These are phyloP conservation scores for Piliocolobus tephrosceles DNA, from an alignment of 2,113 vertebrate genomes.

Conservation along the genomic window DNA sequence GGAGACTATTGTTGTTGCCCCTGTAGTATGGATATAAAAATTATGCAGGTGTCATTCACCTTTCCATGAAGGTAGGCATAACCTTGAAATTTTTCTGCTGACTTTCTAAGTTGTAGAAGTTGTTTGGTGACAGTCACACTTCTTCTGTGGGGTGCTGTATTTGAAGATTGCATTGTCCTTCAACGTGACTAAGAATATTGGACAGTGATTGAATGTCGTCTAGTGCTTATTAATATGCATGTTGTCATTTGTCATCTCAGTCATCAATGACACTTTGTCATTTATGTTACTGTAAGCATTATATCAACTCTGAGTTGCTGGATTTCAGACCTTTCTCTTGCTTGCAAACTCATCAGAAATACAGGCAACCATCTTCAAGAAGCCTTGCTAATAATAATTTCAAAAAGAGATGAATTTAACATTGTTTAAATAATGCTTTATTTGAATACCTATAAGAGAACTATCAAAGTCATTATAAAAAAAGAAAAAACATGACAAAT, in stretches of 20 bases:
- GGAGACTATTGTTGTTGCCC: not conserved
- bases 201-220: constrained; percentile 81
- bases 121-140: constrained; percentile 66
- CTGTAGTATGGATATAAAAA: constrained; percentile 31
- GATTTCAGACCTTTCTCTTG: constrained; percentile 53
- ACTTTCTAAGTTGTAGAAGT: constrained; percentile 42
- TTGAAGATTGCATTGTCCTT: constrained; percentile 76
- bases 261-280: constrained; percentile 81
- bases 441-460: not conserved
- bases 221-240: constrained; percentile 79
- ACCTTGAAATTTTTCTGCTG: constrained; percentile 67
- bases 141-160: constrained; percentile 42
- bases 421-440: not conserved
- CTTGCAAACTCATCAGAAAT: constrained; percentile 53
- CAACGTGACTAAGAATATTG: constrained; percentile 69
- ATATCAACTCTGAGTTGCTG: constrained; percentile 49
- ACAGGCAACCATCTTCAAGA: not conserved
- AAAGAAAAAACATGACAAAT: not conserved
- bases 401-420: not conserved
- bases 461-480: not conserved
- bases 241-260: constrained; percentile 82
- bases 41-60: constrained; percentile 21
- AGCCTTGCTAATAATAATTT: not conserved
- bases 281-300: constrained; percentile 76
- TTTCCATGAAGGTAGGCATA: not conserved